Evolutionary conservation across 2,113 vertebrate species (phyloP).

Genomic region (Gobiocypris rarus): DNA sequence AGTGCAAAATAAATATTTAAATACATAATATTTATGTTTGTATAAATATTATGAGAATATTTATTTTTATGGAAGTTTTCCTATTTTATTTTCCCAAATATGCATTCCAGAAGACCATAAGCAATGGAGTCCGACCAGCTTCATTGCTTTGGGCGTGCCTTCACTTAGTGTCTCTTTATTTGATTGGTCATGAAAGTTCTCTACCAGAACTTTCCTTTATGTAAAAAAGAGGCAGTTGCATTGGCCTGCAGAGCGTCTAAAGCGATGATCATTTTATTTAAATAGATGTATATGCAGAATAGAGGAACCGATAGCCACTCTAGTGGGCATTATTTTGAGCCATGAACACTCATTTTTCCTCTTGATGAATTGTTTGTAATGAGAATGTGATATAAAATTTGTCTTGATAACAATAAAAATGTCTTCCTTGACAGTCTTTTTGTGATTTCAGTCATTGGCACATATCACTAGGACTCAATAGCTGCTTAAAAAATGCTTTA

Average conservation of each 20-base stretch:
- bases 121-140: slow-evolving; percentile 57
- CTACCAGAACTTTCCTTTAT: slow-evolving; percentile 14
- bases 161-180: slow-evolving; percentile 55
- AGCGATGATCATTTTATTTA: slow-evolving; percentile 41
- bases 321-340: slow-evolving; percentile 32
- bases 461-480: not conserved
- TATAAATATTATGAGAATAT: slow-evolving; percentile 77
- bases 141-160: slow-evolving; percentile 70
- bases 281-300: slow-evolving; percentile 15
- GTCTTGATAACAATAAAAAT: slow-evolving; percentile 50
- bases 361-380: slow-evolving; percentile 52
- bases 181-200: slow-evolving; percentile 50
- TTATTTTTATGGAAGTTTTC: slow-evolving; percentile 64
- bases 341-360: slow-evolving; percentile 34
- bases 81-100: slow-evolving; percentile 63
- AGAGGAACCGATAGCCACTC: slow-evolving; percentile 12
- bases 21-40: slow-evolving; percentile 49
- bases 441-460: not conserved
- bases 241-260: slow-evolving; percentile 24
- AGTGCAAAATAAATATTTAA: slow-evolving; percentile 48
- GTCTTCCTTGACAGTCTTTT: slow-evolving; percentile 21
- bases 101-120: slow-evolving; percentile 70
- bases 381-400: slow-evolving; percentile 24
- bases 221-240: slow-evolving; percentile 32
- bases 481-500: not conserved